A percentile compares a stretch with the other conserved stretches of the same genome.
Evolutionary conservation across 2,113 vertebrate species (phyloP).

Genomic region (Seriola quinqueradiata): DNA sequence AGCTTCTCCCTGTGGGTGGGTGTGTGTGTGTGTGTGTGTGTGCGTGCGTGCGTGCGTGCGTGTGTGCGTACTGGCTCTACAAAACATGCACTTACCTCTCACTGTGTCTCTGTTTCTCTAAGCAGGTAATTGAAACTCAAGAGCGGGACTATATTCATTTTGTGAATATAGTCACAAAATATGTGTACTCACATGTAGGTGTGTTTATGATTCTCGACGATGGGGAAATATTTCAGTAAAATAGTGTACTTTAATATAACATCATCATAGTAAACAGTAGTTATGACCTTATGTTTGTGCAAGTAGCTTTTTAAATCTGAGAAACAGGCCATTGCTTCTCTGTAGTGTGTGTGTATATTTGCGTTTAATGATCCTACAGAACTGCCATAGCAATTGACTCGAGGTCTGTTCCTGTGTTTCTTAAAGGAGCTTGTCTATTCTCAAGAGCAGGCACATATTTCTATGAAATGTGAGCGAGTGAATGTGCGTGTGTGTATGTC

Average conservation of each 20-base stretch:
- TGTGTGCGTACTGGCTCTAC: background rate
- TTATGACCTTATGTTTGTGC: slow-evolving; percentile 3
- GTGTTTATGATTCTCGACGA: background rate
- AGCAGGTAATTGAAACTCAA: background rate
- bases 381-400: slow-evolving; percentile 15
- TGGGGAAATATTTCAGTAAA: background rate
- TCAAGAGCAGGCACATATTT: slow-evolving; percentile 39
- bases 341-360: background rate
- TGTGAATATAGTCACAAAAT: too few relatives aligned
- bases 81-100: background rate
- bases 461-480: slow-evolving; percentile 18
- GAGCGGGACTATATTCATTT: background rate
- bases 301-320: slow-evolving; percentile 10
- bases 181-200: background rate
- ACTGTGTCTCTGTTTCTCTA: slow-evolving; percentile 5
- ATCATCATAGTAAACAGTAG: background rate
- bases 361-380: slow-evolving; percentile 27
- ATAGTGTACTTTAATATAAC: background rate
- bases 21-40: background rate
- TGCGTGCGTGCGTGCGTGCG: too few relatives aligned
- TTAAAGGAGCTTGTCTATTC: slow-evolving; percentile 44
- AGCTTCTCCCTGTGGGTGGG: background rate
- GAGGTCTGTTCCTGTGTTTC: slow-evolving; percentile 9
- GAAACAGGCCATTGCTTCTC: slow-evolving; percentile 6
- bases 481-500: background rate